These are phyloP conservation scores for Amphilophus citrinellus DNA, from an alignment of 2,113 vertebrate genomes.

Conservation along the genomic window DNA sequence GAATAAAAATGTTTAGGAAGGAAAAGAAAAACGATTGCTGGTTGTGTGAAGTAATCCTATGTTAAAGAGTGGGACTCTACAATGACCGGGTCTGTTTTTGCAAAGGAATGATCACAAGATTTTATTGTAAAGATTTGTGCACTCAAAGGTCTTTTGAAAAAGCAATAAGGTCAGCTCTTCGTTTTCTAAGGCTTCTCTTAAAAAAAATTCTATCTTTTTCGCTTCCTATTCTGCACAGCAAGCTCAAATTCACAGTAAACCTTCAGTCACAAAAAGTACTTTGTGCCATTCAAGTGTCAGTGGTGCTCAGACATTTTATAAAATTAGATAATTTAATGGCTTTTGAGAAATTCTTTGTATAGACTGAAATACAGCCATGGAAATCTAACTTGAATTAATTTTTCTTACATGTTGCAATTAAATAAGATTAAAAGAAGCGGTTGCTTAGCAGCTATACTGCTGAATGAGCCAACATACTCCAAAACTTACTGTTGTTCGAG, in stretches of 20 bases:
- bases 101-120: slow-evolving; percentile 53
- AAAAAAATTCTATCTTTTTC: slow-evolving; percentile 53
- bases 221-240: slow-evolving; percentile 59
- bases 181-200: slow-evolving; percentile 71
- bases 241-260: slow-evolving; percentile 76
- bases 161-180: slow-evolving; percentile 38
- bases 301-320: slow-evolving; percentile 46
- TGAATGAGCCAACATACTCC: slow-evolving; percentile 47
- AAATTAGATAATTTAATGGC: slow-evolving; percentile 55
- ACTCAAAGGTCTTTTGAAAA: slow-evolving; percentile 36
- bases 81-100: slow-evolving; percentile 32
- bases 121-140: slow-evolving; percentile 44
- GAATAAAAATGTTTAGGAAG: slow-evolving; percentile 30
- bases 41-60: slow-evolving; percentile 47
- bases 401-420: slow-evolving; percentile 26
- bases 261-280: slow-evolving; percentile 63
- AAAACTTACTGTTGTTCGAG: slow-evolving; percentile 23
- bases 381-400: slow-evolving; percentile 34
- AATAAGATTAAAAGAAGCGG: slow-evolving; percentile 34
- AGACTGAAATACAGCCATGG: slow-evolving; percentile 45
- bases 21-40: slow-evolving; percentile 40
- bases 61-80: slow-evolving; percentile 37
- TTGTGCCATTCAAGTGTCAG: slow-evolving; percentile 78
- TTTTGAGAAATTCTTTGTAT: slow-evolving; percentile 49
- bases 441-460: slow-evolving; percentile 37